phyloP scores from a whole-genome alignment of 2,888 invertebrate genomes.

The Conops quadrifasciatus region DNA sequence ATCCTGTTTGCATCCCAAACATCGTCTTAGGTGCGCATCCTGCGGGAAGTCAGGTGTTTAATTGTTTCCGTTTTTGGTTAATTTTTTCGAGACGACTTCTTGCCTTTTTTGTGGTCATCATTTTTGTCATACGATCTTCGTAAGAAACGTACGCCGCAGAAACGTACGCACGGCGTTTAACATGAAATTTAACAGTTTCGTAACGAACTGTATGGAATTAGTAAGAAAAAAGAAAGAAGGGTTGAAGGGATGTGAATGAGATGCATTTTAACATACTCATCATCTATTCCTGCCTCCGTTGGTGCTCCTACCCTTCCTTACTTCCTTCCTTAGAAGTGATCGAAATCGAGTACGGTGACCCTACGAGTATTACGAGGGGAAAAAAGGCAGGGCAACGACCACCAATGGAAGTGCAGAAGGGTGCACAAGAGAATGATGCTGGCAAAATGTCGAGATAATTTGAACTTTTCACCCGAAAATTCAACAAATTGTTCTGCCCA shows the following conservation, averaged over 20 bases:
- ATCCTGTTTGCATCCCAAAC: constrained; percentile 30
- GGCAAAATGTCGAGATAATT: constrained; percentile 30
- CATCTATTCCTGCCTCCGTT: no score
- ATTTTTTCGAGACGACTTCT: constrained; percentile 41
- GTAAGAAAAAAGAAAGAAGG: background rate
- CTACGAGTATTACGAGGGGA: background rate
- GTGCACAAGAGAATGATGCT: background rate
- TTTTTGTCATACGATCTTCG: constrained; percentile 54
- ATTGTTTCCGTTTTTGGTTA: constrained; percentile 59
- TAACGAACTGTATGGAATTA: background rate
- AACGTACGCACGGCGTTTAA: constrained; percentile 2
- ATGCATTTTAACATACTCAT: no score
- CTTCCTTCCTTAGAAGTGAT: background rate
- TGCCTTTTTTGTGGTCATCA: constrained; percentile 48
- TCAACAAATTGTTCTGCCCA: constrained; percentile 22
- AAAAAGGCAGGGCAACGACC: background rate
- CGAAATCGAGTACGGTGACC: background rate
- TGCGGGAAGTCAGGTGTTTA: constrained; percentile 64
- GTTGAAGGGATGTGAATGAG: no score
- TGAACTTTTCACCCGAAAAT: constrained; percentile 40
- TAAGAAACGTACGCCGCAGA: constrained; percentile 7
- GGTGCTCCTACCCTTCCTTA: background rate
- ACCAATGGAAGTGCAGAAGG: background rate
- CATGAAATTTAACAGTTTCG: constrained; percentile 6
- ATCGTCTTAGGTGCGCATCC: constrained; percentile 50